Evolutionary conservation across 2,797 vertebrate genomes (phyloP), one percentile per base, ranked within the genome.

Genomic region (Chloroceryle amazona): DNA sequence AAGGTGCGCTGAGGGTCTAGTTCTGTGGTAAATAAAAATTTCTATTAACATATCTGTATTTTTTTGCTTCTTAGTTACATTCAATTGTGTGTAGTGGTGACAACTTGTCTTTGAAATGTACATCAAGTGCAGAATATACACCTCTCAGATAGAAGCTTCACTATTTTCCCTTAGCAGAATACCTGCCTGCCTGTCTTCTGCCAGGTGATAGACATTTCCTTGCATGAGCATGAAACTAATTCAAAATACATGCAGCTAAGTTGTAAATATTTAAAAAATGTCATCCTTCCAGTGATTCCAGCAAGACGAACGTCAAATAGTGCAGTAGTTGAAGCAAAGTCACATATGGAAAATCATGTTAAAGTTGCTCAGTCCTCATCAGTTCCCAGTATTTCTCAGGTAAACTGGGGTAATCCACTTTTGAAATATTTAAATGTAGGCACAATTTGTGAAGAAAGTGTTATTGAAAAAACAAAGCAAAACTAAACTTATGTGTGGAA

Each of bases 231-330:
- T 55, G 73, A 85, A 90, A 83, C 29, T 61, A 57, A 87, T 55
- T 67, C 35, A 87, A 63, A 93, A 72, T 66, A 68, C 12, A 20
- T 5, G 11, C 9, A 37, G 29, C 28, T 61, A 72, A 73, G 20
- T 74, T 81, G 19, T 94, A 92, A 90, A 75, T 92, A 68, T 5
- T 96, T 73, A 96, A 26, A 78, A 96, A 94, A 95, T 92, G 42
- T 93, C 80, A 67, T 90, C 79, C 33, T 95, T 96, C 55, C 93
- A 97, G 97, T 93, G 63, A 83, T 96, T 95, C 95, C 97, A 80
- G 74, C 80, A 58, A 98, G 98, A 97, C 98, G 95, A 94, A 83
- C 96, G 1, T 98, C 98, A 65, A 97, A 97, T 96, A 97, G 98
- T 94, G 96, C 97, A 85, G 90, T 81, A 33, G 96, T 80, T 81